phyloP scores from a whole-genome alignment of 2,888 invertebrate species.

The Pyrochroa serraticornis region DNA sequence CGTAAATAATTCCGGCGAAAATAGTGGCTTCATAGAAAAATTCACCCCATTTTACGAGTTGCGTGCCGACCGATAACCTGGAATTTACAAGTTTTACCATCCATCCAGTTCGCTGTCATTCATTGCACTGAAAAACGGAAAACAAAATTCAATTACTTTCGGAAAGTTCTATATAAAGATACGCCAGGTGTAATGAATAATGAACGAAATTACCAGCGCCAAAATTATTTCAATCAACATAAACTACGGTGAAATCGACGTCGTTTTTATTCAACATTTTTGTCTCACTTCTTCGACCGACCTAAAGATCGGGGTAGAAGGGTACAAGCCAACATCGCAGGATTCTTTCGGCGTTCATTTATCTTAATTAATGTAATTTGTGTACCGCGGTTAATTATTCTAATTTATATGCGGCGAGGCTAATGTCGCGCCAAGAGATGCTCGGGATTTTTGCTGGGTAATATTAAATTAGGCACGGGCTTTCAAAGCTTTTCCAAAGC shows the following conservation, averaged over 20 bases:
- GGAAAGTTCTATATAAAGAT: neutral
- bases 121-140: neutral
- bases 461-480: conserved; percentile 18
- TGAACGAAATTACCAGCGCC: conserved; percentile 33
- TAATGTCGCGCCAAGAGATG: conserved; percentile 12
- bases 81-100: conserved; percentile 24
- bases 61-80: conserved; percentile 20
- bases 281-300: too few species aligned
- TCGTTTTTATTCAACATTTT: neutral
- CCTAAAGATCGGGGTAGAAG: conserved; percentile 4
- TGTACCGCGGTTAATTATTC: conserved; percentile 35
- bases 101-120: conserved; percentile 5
- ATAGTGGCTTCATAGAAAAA: conserved; percentile 18
- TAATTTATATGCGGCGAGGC: conserved; percentile 32
- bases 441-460: conserved; percentile 19
- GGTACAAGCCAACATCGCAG: conserved; percentile 26
- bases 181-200: neutral
- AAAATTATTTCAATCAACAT: conserved; percentile 35
- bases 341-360: conserved; percentile 32
- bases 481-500: neutral
- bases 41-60: conserved; percentile 21
- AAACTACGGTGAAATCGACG: neutral
- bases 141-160: neutral
- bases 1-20: conserved; percentile 17
- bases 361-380: conserved; percentile 38